phyloP scores from a whole-genome alignment of 2,888 invertebrate genomes.

The Allygus modestus region DNA sequence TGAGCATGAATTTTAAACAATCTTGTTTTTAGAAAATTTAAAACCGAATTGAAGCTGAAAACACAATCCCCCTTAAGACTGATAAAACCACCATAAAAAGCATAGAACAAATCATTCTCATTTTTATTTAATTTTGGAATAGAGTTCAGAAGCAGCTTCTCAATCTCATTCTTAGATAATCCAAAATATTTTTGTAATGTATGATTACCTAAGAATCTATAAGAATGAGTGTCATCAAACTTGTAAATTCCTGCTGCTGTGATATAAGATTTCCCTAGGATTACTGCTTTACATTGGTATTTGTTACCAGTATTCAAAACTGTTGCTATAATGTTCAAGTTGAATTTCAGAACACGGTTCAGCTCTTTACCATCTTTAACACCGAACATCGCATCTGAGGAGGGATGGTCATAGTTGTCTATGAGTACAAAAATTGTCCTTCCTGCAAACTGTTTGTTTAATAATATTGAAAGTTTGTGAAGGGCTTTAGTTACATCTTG shows the following conservation, averaged over 20 bases:
- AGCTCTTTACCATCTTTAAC: constrained; percentile 37
- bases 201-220: constrained; percentile 18
- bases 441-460: constrained; percentile 9
- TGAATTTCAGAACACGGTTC: constrained; percentile 29
- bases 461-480: constrained; percentile 31
- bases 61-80: background rate
- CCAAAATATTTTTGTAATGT: constrained; percentile 13
- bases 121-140: background rate
- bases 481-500: constrained; percentile 37
- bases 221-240: constrained; percentile 4
- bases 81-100: constrained; percentile 31
- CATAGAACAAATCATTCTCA: background rate
- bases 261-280: constrained; percentile 1
- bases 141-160: background rate
- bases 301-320: background rate
- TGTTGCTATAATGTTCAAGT: constrained; percentile 24
- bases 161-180: constrained; percentile 18
- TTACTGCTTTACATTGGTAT: constrained; percentile 5
- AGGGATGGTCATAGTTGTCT: constrained; percentile 26
- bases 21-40: background rate
- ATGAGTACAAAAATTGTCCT: constrained; percentile 2
- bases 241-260: constrained; percentile 34
- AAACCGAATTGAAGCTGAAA: constrained; percentile 22
- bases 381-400: background rate
- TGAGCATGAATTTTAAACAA: background rate